phyloP scores from a whole-genome alignment of 2,113 vertebrate genomes.

The Brienomyrus longianalis region DNA sequence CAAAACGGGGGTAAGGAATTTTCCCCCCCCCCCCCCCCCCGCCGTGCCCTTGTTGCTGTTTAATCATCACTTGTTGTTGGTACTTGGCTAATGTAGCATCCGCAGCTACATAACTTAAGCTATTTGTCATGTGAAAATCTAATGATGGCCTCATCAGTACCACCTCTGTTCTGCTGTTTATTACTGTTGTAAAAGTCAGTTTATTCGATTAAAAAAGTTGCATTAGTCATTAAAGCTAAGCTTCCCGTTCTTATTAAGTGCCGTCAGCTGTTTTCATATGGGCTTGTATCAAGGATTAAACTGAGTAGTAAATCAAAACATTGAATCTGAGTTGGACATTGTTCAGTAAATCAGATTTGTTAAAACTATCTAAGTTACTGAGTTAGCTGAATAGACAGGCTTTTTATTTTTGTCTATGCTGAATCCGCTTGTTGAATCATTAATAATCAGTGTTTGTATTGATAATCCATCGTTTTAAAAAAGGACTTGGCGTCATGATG shows the following conservation, averaged over 20 bases:
- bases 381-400: neutral
- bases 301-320: neutral
- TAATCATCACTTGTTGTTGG: neutral
- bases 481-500: neutral
- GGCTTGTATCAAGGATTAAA: neutral
- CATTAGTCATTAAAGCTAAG: neutral
- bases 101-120: neutral
- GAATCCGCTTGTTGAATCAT: neutral
- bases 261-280: neutral
- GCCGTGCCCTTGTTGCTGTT: neutral
- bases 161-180: neutral
- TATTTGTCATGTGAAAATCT: neutral
- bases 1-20: constrained; percentile 69
- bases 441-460: neutral
- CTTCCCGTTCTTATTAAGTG: neutral
- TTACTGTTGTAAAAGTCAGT: neutral
- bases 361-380: neutral
- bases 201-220: neutral
- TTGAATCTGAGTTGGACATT: neutral
- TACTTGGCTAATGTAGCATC: neutral
- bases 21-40: neutral
- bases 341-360: neutral
- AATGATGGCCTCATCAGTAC: neutral
- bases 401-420: neutral
- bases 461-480: neutral